Evolutionary conservation across 2,113 vertebrate species (phyloP), one percentile per base, ranked within the genome.

Genomic region (Labrus mixtus): DNA sequence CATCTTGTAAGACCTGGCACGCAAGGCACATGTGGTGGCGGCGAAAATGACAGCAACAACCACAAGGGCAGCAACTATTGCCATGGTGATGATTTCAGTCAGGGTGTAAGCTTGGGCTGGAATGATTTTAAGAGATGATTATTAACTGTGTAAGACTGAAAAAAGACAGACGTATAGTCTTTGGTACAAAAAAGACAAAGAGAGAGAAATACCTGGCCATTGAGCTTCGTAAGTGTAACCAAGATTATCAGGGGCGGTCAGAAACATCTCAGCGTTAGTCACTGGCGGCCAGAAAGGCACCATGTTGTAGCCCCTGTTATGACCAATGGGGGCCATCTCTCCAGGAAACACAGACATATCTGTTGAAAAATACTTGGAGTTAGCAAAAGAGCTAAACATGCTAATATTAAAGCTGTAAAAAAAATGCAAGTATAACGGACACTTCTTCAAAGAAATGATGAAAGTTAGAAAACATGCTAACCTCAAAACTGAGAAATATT

Each of bases 201-300:
- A 33, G 29, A 6, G 29, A 53, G 29, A 16, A 20, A 6, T 75
- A 99, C 98, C 91, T 93, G 97, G 96, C 98, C 98, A 99, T 23
- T 96, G 91, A 0, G 96, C 95, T 73, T 98, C 96, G 0, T 99
- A 99, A 48, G 93, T 94, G 76, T 99, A 99, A 23, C 98, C 98
- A 0, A 99, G 89, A 68, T 96, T 98, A 66, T 97, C 96, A 15
- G 96, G 93, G 46, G 98, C 97, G 0, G 95, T 91, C 46, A 96
- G 72, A 90, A 99, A 99, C 98, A 99, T 98, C 88, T 99, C 97
- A 3, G 93, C 95, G 25, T 97, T 98, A 19, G 95, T 96, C 54
- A 99, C 88, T 0, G 98, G 98, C 61, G 98, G 98, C 98, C 98
- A 99, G 87, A 99, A 99, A 10, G 98, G 97, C 6, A 99, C 98